phyloP scores from a whole-genome alignment of 2,113 vertebrate genomes.

The Corydoras maculifer region DNA sequence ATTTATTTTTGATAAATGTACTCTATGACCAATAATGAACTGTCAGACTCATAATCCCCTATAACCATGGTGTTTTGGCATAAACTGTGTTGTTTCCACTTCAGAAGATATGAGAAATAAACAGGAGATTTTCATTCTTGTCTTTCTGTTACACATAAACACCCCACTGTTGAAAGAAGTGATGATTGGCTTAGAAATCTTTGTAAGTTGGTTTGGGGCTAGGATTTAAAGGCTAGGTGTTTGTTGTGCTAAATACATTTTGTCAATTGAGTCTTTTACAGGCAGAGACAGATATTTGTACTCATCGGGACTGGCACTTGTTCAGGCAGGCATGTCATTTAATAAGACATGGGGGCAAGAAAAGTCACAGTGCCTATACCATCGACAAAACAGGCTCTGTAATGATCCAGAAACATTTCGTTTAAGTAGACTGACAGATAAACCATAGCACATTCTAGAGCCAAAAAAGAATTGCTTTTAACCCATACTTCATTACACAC shows the following conservation, averaged over 20 bases:
- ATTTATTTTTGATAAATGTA: too few relatives aligned
- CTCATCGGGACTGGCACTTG: background rate
- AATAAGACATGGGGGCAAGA: background rate
- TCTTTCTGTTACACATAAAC: background rate
- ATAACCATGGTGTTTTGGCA: too few relatives aligned
- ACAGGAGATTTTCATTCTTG: constrained; percentile 6
- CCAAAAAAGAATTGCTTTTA: background rate
- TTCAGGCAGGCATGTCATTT: constrained; percentile 4
- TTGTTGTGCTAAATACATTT: background rate
- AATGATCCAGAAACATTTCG: background rate
- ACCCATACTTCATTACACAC: background rate
- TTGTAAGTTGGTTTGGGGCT: background rate
- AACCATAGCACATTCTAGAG: too few relatives aligned
- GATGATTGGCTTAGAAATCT: background rate
- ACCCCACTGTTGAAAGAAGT: background rate
- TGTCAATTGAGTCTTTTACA: background rate
- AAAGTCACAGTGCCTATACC: background rate
- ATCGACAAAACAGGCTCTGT: background rate
- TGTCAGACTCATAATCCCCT: too few relatives aligned
- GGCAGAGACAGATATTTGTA: background rate
- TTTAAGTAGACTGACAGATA: background rate
- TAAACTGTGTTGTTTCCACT: too few relatives aligned
- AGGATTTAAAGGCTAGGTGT: background rate
- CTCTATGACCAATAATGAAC: too few relatives aligned
- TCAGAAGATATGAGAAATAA: background rate